These are phyloP conservation scores for Limonius californicus DNA, from an alignment of 1,140 invertebrate species.

Conservation along the genomic window DNA sequence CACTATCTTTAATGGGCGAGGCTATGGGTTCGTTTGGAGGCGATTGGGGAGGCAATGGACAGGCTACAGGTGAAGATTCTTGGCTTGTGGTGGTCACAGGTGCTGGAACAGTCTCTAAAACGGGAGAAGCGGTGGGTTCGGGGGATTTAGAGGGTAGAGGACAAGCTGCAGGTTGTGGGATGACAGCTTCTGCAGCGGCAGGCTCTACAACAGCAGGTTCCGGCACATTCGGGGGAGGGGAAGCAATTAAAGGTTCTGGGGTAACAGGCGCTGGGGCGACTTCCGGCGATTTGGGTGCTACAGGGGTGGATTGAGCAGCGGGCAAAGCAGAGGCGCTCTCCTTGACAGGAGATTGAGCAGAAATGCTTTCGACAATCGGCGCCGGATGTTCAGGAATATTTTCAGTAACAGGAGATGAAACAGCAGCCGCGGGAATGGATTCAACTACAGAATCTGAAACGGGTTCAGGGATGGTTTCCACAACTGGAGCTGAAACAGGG, in stretches of 20 bases:
- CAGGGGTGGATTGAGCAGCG: background rate
- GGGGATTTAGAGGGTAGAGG: background rate
- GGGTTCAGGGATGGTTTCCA: conserved; percentile 14
- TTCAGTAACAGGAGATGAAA: background rate
- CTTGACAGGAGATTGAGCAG: background rate
- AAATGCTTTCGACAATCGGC: background rate
- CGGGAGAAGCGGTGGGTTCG: background rate
- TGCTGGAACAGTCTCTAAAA: background rate
- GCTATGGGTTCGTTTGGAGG: background rate
- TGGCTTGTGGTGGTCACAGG: background rate
- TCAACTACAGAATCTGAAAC: background rate
- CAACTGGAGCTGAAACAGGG: conserved; percentile 14
- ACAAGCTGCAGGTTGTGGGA: background rate
- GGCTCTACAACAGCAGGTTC: background rate
- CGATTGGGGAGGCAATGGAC: background rate
- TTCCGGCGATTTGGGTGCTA: conserved; percentile 10
- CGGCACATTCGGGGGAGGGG: background rate
- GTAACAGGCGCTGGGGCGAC: background rate
- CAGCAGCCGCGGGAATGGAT: background rate
- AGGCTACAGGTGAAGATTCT: background rate
- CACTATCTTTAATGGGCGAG: background rate
- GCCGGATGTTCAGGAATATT: conserved; percentile 1
- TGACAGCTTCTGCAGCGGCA: background rate
- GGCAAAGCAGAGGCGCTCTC: background rate
- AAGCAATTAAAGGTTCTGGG: background rate